Base-by-base conservation (phyloP, 2,113 vertebrate genomes). In the Noctilio leporinus region DNA sequence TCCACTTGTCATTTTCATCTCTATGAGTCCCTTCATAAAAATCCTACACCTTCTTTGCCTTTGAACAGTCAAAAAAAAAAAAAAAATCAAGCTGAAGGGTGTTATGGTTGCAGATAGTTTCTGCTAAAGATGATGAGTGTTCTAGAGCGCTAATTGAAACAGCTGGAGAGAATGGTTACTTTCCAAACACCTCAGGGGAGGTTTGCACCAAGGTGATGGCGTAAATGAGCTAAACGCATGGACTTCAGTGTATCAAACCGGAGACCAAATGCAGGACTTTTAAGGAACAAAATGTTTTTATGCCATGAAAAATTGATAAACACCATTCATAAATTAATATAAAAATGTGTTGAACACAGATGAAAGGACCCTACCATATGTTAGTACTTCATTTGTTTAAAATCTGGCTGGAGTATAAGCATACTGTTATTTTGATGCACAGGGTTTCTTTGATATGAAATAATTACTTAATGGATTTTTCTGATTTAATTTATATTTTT, bases 81-180 rank as follows among this genome's bases (percentile, higher is more conserved):
- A 85, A 93, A 28, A 57, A 70, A 84, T 65, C 38, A 57, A 82
- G 62, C 73, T 93, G 51, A 95, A 82, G 28, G 57, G 24, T 93
- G 76, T 70, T 90, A 87, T 0, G 3, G 64, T 87, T 95, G 96
- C 76, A 96, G 87, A 92, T 5, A 78, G 85, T 96, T 81, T 96
- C 90, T 95, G 10, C 35, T 82, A 30, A 96, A 86, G 81, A 43
- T 95, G 88, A 82, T 94, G 91, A 95, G 88, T 86, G 49, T 83
- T 95, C 93, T 76, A 70, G 77, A 95, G 92, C 70, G 81, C 95
- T 97, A 95, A 97, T 91, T 96, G 88, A 95, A 97, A 83, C 49
- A 95, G 81, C 67, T 69, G 91, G 94, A 78, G n/a, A 93, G 28
- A 70, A 81, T 59, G 45, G 45, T 76, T 81, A 76, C 77, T 85